Evolutionary conservation across 2,113 vertebrate genomes (phyloP), one percentile per base, ranked within the genome.

Genomic region (Shinisaurus crocodilurus): DNA sequence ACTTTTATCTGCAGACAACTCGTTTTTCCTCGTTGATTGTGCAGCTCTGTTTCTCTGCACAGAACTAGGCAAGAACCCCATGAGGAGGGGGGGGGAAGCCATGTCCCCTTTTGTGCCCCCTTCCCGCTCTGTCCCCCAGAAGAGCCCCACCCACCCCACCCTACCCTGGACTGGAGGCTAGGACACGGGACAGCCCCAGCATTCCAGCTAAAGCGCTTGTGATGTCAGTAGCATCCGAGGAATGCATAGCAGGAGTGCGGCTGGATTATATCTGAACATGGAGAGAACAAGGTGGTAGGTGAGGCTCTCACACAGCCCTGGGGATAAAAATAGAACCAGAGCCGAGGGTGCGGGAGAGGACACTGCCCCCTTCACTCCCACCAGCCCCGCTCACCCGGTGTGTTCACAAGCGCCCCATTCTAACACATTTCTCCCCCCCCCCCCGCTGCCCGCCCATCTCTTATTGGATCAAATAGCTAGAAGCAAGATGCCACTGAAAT

Each of bases 271-370:
- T 85, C 89, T 85, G 89, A 57, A 80, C 85, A 90, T 85, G 89
- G 82, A 90, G 89, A 79, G 89, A 79, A 57, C 74, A 85, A 90
- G 89, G 88, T 85, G 74, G 57, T 79, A 79, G 82, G 45, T 34
- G 45, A 85, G 75, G 74, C 83, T 84, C 82, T 69, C 37, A 40
- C 25, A 9, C 27, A 34, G n/a, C n/a, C 43, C 60, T 15, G 72
- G 29, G 37, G 89, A 63, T 80, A 90, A 85, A 77, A 69, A 79
- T 85, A 85, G 63, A 54, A 86, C 60, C 20, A 65, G 3, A 2
- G 2, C 10, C n/a, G n/a, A n/a, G 1, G 45, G 48, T 9, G 20
- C 32, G 0, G 8, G 57, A 60, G 16, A 5, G 40, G 43, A 18
- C 57, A 1, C 25, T n/a, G 50, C 57, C 54, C 82, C 69, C 40